These are phyloP conservation scores for Nautilus pompilius DNA, from an alignment of 1,140 invertebrate species.

Conservation along the genomic window DNA sequence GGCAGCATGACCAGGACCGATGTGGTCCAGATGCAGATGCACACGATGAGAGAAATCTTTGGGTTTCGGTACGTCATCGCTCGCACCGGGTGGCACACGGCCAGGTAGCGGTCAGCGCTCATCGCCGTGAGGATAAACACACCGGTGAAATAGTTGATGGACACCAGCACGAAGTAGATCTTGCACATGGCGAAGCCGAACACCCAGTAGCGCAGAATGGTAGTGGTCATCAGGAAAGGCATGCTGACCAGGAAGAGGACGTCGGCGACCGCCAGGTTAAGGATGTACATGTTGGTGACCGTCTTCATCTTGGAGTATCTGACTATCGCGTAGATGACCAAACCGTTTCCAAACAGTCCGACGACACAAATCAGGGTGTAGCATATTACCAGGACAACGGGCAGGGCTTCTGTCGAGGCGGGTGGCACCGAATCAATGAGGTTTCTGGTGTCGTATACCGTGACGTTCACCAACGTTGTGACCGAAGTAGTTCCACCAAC, in stretches of 20 bases:
- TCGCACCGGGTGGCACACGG: constrained; percentile 89
- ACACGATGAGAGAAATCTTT: constrained; percentile 37
- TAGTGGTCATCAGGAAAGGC: constrained; percentile 84
- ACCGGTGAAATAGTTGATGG: constrained; percentile 91
- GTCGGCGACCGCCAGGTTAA: constrained; percentile 90
- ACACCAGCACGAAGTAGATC: constrained; percentile 75
- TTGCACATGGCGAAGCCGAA: constrained; percentile 89
- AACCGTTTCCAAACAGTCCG: constrained; percentile 82
- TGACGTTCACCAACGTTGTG: too few species aligned
- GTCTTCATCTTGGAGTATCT: constrained; percentile 91
- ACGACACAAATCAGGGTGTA: constrained; percentile 74
- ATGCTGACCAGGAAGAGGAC: constrained; percentile 90
- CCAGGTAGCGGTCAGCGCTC: constrained; percentile 92
- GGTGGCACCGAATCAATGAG: too few species aligned
- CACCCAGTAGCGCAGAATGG: constrained; percentile 77
- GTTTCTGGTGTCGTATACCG: too few species aligned
- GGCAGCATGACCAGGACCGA: constrained; percentile 65
- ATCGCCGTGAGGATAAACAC: constrained; percentile 90
- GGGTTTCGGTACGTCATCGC: constrained; percentile 63
- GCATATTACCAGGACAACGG: constrained; percentile 9
- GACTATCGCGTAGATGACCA: constrained; percentile 90
- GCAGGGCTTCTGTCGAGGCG: too few species aligned
- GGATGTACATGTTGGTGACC: constrained; percentile 92
- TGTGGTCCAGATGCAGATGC: constrained; percentile 50
- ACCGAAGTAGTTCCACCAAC: too few species aligned